A percentile compares a stretch with the other conserved stretches of the same genome.
These are phyloP conservation scores for Dendrophyllia cribrosa DNA, from an alignment of 64 coral and sea anemone species.

Conservation along the genomic window DNA sequence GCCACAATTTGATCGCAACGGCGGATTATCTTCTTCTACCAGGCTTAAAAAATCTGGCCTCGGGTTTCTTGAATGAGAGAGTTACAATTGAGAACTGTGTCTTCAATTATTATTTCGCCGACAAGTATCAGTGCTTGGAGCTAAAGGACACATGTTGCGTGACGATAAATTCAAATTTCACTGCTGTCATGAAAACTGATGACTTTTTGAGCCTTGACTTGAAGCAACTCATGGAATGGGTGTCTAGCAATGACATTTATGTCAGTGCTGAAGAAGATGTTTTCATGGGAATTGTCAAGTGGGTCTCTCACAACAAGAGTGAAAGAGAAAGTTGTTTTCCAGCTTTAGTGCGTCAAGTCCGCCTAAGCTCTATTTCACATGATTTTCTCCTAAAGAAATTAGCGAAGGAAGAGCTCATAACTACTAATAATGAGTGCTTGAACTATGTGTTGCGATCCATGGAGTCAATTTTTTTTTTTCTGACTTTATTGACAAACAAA, in stretches of 20 bases:
- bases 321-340: constrained; percentile 25
- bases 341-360: neutral
- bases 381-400: neutral
- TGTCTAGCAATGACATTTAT: constrained; percentile 13
- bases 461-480: neutral
- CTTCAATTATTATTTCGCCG: constrained; percentile 22
- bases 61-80: neutral
- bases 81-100: constrained; percentile 6
- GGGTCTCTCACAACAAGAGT: constrained; percentile 6
- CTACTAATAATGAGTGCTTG: neutral
- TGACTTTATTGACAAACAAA: too few relatives aligned
- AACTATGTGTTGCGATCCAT: constrained; percentile 1
- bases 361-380: neutral
- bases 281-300: constrained; percentile 18
- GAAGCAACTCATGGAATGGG: constrained; percentile 7
- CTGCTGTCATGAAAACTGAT: neutral
- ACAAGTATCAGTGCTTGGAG: neutral
- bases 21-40: constrained; percentile 35
- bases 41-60: neutral
- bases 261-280: constrained; percentile 1
- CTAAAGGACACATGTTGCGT: neutral
- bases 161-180: neutral
- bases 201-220: constrained; percentile 12
- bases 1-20: constrained; percentile 23
- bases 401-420: neutral